phyloP scores from a whole-genome alignment of 1,140 invertebrate genomes.

The Caerostris darwini region DNA sequence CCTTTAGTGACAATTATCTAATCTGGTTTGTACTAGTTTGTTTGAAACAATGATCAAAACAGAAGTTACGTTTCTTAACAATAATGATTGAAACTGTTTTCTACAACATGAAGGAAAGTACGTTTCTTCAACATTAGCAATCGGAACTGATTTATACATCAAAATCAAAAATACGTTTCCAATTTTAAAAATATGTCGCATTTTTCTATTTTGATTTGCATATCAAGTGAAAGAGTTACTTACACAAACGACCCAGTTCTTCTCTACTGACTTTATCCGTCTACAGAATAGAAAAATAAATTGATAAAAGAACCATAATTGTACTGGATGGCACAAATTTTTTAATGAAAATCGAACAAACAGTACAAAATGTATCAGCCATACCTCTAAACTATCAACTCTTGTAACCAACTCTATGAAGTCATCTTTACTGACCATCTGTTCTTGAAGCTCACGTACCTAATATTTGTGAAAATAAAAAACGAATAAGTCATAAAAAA shows the following conservation, averaged over 20 bases:
- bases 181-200: background rate
- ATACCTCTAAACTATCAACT: conserved; percentile 47
- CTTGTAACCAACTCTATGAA: conserved; percentile 13
- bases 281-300: conserved; percentile 37
- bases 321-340: background rate
- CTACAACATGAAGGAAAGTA: too few species aligned
- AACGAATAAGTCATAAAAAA: too few species aligned
- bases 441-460: conserved; percentile 22
- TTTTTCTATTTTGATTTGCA: background rate
- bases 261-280: conserved; percentile 61
- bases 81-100: too few species aligned
- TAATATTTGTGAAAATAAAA: background rate
- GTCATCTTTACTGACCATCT: background rate
- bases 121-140: too few species aligned
- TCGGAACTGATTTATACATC: too few species aligned
- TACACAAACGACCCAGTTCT: conserved; percentile 62
- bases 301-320: background rate
- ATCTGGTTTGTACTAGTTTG: too few species aligned
- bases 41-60: too few species aligned
- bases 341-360: background rate
- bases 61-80: too few species aligned
- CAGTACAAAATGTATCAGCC: background rate
- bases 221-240: background rate
- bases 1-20: too few species aligned
- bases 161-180: too few species aligned